Evolutionary conservation across 2,113 vertebrate genomes (phyloP), one percentile per base, ranked within the genome.

Genomic region (Cichladusa arquata): DNA sequence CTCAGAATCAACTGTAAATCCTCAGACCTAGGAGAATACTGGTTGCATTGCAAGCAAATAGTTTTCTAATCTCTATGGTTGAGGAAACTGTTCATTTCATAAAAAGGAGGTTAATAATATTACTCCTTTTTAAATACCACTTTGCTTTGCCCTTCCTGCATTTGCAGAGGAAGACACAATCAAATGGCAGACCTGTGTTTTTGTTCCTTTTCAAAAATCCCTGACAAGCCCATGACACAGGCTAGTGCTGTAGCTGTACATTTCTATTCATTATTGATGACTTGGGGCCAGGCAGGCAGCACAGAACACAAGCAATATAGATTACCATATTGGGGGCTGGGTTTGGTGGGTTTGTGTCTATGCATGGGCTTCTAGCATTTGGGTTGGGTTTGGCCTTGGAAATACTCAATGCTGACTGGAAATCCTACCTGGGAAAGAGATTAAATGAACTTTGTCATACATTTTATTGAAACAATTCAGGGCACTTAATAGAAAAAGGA

Each of bases 191-290:
- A 98, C 95, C 96, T 97, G 96, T 98, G 98, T 97, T 98, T 98
- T 97, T 98, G 96, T 98, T 98, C 97, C 97, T 98, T 98, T 98
- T 97, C 97, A 98, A 97, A 98, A 98, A 98, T 98, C 93, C 98
- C 98, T 98, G 98, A 98, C 98, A 98, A 98, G 97, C 97, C 95
- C 95, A 96, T 96, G 97, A 98, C 98, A 96, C 95, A 98, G 95
- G 97, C 88, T 97, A 97, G 92, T 97, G 97, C 97, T 97, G 97
- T 97, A 98, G 98, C 97, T 98, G 98, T 99, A 99, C 98, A 97
- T 98, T 98, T 98, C 98, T 98, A 99, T 99, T 98, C 98, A 99
- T 99, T 98, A 99, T 99, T 99, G 98, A 99, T 99, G 98, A 97
- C 97, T 97, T 97, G 98, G 98, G 98, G 98, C 98, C 97, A 97